Base-by-base conservation (phyloP, 2,797 vertebrate genomes). In the Trachurus trachurus region DNA sequence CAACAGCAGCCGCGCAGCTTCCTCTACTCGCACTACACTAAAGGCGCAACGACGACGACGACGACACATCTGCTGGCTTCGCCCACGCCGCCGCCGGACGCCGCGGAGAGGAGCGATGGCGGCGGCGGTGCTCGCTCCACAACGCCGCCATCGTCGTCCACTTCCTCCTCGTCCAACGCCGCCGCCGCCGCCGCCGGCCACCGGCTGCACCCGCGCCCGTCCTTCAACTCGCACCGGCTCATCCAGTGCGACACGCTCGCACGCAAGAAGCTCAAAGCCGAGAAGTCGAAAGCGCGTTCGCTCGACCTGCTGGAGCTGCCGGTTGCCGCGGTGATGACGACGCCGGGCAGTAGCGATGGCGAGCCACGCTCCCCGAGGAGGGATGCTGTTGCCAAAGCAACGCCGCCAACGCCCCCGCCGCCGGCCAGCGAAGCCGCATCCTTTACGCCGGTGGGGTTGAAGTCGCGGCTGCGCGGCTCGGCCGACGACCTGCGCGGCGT, bases 221-320 rank as follows among this genome's bases (percentile, higher is more conserved):
- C 96, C 49, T 99, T 99, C 91, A 98, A 92, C 89, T 99, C 98
- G 58, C 98, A 97, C 92, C 97, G 93, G 86, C 95, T 99, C 63
- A 98, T 99, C 83, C 97, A 98, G 87, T 97, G 98, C 6, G 98
- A 99, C 95, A 99, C 98, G 0, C 89, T 99, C 82, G 98, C 97
- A 19, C 94, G 98, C 6, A 97, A 97, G 82, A 96, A 96, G 86
- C 88, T 96, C 76, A 95, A 93, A 95, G 73, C 91, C 54, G 94
- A 95, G 42, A 95, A 95, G 88, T 49, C 81, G 68, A 95, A 95
- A 80, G 83, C 88, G 2, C 92, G 91, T 78, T 94, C 90, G 7
- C 71, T 92, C 74, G 90, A 94, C 87, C 88, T 92, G 90, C 39
- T 90, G 79, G 93, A 94, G 88, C 70, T 92, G 50, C 65, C 86